phyloP scores from a whole-genome alignment of 2,797 vertebrate genomes.

The Crenuchus spilurus region DNA sequence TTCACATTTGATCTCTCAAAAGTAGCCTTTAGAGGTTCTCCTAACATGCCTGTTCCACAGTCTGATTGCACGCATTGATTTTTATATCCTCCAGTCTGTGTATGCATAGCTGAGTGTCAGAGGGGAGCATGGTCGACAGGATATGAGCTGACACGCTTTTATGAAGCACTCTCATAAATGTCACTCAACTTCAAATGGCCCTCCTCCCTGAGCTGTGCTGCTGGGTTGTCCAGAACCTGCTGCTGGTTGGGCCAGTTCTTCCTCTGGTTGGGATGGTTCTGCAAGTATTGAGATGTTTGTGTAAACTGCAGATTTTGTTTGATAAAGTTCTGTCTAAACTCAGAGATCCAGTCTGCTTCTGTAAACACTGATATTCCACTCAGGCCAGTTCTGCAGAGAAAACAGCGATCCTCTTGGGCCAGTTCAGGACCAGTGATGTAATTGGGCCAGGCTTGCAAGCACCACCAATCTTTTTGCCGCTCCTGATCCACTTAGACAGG shows the following conservation, averaged over 20 bases:
- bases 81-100: slow-evolving; percentile 46
- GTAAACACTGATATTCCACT: not conserved
- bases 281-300: no score
- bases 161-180: slow-evolving; percentile 64
- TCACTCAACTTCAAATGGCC: slow-evolving; percentile 60
- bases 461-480: no score
- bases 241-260: not conserved
- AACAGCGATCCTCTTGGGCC: not conserved
- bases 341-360: not conserved
- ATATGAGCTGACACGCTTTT: slow-evolving; percentile 61
- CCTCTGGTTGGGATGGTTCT: not conserved
- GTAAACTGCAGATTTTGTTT: no score
- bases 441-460: not conserved
- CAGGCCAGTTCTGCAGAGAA: not conserved
- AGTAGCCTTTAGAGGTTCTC: not conserved
- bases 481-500: not conserved
- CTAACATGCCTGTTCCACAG: slow-evolving; percentile 29
- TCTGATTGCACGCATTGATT: slow-evolving; percentile 18
- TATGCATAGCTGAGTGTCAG: slow-evolving; percentile 47
- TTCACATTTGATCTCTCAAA: slow-evolving; percentile 14
- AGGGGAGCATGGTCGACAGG: slow-evolving; percentile 46
- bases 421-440: not conserved
- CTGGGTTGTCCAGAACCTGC: slow-evolving; percentile 44
- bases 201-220: slow-evolving; percentile 10
- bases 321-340: no score